Conservation (phyloP, 2,797 vertebrate species). For the Ctenopoma kingsleyae region DNA sequence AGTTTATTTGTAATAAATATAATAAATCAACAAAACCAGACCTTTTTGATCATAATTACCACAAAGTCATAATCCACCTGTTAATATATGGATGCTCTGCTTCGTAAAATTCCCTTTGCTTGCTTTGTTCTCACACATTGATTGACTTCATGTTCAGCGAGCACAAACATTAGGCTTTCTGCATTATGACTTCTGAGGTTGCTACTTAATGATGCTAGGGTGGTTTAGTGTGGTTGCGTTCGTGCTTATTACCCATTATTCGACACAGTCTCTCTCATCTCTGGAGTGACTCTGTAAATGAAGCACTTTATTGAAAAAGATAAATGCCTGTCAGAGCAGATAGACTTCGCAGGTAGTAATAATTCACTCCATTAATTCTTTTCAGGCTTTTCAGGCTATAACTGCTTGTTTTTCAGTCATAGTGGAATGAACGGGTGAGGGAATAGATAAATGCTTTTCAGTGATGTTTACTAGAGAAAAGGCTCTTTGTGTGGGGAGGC, state of each 20-base stretch:
- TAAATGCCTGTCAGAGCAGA: constrained; percentile 69
- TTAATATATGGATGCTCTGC: constrained; percentile 32
- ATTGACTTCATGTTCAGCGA: constrained; percentile 39
- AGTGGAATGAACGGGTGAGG: constrained; percentile 52
- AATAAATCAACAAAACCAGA: background rate
- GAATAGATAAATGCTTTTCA: constrained; percentile 46
- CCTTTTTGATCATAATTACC: constrained; percentile 5
- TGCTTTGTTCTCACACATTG: constrained; percentile 27
- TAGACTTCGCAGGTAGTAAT: constrained; percentile 74
- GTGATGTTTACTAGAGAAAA: constrained; percentile 18
- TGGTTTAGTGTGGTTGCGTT: constrained; percentile 50
- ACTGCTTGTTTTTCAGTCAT: constrained; percentile 58
- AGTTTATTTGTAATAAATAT: background rate
- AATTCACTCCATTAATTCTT: constrained; percentile 80
- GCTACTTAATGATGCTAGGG: constrained; percentile 60
- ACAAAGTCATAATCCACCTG: constrained; percentile 13
- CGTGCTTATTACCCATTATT: constrained; percentile 67
- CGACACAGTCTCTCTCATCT: constrained; percentile 57
- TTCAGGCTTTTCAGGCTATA: constrained; percentile 48
- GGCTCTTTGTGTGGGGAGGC: constrained; percentile 6
- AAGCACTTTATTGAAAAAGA: constrained; percentile 81
- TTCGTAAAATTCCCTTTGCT: constrained; percentile 10
- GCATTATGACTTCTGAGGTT: constrained; percentile 28
- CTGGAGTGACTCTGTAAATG: constrained; percentile 71
- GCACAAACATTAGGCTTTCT: constrained; percentile 26